A percentile compares a stretch with the other conserved stretches of the same genome.
These are phyloP conservation scores for Alligator mississippiensis DNA, from an alignment of 2,113 vertebrate species.

Conservation along the genomic window DNA sequence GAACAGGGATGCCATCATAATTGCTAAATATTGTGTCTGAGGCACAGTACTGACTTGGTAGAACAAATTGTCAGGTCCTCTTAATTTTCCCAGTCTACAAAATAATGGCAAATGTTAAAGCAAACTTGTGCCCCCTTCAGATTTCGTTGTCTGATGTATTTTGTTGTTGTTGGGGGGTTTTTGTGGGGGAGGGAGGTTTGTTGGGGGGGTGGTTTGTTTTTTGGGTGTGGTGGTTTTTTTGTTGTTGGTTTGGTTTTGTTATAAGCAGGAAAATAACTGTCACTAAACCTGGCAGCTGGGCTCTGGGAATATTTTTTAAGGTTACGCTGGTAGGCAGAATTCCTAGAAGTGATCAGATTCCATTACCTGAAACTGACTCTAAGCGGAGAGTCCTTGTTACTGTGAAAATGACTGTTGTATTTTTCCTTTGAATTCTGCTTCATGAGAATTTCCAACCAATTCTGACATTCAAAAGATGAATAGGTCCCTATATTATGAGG, in stretches of 20 bases:
- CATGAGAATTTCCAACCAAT: rapidly evolving
- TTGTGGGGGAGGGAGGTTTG: too few relatives aligned
- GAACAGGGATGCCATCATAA: background rate
- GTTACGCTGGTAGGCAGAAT: background rate
- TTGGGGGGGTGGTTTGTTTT: too few relatives aligned
- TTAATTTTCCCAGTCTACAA: conserved; percentile 6
- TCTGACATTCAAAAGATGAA: rapidly evolving
- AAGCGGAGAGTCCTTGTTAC: background rate
- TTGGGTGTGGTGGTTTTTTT: too few relatives aligned
- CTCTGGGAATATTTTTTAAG: background rate
- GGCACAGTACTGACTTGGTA: background rate
- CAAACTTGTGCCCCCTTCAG: background rate
- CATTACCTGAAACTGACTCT: background rate
- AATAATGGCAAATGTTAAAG: background rate
- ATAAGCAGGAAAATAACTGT: background rate
- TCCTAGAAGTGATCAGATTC: rapidly evolving
- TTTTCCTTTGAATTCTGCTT: background rate
- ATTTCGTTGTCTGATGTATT: background rate
- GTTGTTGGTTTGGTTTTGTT: background rate
- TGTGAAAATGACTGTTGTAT: background rate
- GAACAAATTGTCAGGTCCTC: background rate
- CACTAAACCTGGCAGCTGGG: background rate
- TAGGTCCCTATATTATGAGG: background rate
- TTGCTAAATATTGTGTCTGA: background rate
- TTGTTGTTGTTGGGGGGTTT: too few relatives aligned